phyloP scores from a whole-genome alignment of 2,797 vertebrate species.

The Limnodromus scolopaceus region DNA sequence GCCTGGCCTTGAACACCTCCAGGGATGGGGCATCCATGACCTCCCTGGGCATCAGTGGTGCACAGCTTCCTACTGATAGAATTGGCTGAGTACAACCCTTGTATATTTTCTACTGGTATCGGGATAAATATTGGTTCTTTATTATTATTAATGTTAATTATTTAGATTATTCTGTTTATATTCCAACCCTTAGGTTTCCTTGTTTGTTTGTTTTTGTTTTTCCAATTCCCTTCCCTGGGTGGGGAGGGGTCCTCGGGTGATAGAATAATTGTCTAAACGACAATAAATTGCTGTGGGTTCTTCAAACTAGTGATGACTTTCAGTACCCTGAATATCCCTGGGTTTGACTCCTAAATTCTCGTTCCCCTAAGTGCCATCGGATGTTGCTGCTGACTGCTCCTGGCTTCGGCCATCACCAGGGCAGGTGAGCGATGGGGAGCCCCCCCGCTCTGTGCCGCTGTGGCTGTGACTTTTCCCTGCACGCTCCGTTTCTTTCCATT shows the following conservation, averaged over 20 bases:
- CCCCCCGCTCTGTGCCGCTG: too few species aligned
- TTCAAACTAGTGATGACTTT: not conserved
- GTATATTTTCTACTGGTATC: not conserved
- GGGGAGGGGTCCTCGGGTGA: not conserved
- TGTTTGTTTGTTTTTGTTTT: not conserved
- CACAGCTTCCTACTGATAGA: not conserved
- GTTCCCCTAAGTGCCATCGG: not conserved
- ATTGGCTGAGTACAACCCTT: not conserved
- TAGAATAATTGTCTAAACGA: not conserved
- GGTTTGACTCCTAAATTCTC: not conserved
- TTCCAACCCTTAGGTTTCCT: not conserved
- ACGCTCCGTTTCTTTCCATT: not conserved
- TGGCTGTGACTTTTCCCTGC: too few species aligned
- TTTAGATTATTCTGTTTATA: not conserved
- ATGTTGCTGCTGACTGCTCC: not conserved
- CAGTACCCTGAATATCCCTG: not conserved
- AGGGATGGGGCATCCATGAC: too few species aligned
- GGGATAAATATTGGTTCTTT: too few species aligned
- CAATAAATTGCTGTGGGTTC: not conserved
- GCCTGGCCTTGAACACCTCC: too few species aligned
- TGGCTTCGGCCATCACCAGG: too few species aligned
- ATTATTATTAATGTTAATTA: not conserved
- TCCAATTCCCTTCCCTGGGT: not conserved
- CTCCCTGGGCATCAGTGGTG: too few species aligned
- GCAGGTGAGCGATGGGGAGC: rapidly evolving